Percentiles rank a stretch among this genome's conserved stretches.
phyloP scores from a whole-genome alignment of 2,888 invertebrate genomes.

The Norana najaformis region DNA sequence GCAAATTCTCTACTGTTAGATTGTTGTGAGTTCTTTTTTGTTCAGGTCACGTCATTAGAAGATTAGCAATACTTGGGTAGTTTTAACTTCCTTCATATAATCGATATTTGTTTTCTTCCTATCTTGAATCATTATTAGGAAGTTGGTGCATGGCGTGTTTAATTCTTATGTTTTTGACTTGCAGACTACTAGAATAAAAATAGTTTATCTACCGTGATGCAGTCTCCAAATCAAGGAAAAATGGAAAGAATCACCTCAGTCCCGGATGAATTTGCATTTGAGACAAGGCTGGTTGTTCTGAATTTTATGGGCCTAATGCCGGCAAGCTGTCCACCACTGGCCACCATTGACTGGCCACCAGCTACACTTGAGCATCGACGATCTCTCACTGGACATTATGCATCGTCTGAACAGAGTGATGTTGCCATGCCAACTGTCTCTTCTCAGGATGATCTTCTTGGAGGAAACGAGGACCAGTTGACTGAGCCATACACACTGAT shows the following conservation, averaged over 20 bases:
- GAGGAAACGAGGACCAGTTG: background rate
- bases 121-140: background rate
- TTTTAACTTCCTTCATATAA: too few species aligned
- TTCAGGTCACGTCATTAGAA: too few species aligned
- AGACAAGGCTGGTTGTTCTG: slow-evolving; percentile 19
- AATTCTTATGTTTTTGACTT: background rate
- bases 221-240: background rate
- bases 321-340: background rate
- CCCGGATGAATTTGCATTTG: slow-evolving; percentile 15
- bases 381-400: background rate
- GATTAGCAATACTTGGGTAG: too few species aligned
- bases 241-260: background rate
- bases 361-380: background rate
- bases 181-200: background rate
- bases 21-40: too few species aligned
- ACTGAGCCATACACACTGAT: background rate
- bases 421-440: background rate
- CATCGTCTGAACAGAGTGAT: background rate
- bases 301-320: slow-evolving; percentile 19
- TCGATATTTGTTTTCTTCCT: too few species aligned
- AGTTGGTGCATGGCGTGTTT: background rate
- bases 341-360: slow-evolving; percentile 3
- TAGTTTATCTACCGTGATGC: background rate
- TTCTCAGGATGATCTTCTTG: slow-evolving; percentile 9
- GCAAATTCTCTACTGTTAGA: too few species aligned